phyloP scores from a whole-genome alignment of 2,113 vertebrate genomes.

The Anhinga rufa region DNA sequence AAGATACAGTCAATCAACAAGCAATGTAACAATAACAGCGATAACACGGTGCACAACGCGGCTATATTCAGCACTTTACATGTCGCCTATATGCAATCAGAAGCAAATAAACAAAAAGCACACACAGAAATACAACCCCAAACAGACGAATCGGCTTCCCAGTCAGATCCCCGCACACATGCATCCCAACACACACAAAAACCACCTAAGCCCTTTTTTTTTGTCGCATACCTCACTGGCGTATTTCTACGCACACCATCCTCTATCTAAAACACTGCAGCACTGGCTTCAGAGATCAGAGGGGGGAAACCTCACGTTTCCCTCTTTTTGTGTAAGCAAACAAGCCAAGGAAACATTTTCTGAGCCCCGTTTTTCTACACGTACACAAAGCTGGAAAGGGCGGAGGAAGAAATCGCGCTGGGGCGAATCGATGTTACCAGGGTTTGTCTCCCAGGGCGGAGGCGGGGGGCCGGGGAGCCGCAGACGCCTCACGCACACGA shows the following conservation, averaged over 20 bases:
- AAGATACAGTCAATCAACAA: background rate
- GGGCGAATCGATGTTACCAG: background rate
- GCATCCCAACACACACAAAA: background rate
- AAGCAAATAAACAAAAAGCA: background rate
- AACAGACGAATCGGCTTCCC: background rate
- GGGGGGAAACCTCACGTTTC: background rate
- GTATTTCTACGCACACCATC: background rate
- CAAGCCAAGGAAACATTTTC: background rate
- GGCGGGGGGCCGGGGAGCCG: background rate
- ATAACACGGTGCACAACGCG: background rate
- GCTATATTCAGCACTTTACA: background rate
- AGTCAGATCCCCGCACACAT: background rate
- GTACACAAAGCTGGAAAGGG: background rate
- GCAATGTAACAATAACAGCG: background rate
- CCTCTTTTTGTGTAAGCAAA: background rate
- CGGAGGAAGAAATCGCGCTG: background rate
- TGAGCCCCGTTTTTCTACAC: background rate
- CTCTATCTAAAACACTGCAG: background rate
- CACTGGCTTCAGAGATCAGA: background rate
- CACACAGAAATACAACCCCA: background rate
- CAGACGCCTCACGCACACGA: background rate
- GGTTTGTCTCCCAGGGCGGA: background rate
- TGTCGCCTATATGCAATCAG: background rate
- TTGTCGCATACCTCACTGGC: constrained; percentile 12
- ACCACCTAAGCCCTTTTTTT: background rate